phyloP scores from a whole-genome alignment of 2,888 invertebrate genomes.

The Drosophila tanythrix region DNA sequence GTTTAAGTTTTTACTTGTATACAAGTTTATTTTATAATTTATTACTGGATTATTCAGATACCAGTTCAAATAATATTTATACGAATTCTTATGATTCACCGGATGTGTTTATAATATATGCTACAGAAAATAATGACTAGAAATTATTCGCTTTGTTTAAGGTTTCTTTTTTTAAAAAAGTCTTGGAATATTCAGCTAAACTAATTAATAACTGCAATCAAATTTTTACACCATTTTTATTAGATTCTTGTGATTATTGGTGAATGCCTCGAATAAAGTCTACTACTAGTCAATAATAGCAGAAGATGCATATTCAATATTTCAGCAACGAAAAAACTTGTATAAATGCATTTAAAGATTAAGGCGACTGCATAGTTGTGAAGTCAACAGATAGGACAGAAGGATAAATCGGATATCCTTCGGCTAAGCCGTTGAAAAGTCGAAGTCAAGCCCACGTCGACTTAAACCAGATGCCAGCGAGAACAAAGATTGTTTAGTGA shows the following conservation, averaged over 20 bases:
- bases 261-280: not conserved
- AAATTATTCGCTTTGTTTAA: not conserved
- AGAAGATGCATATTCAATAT: not conserved
- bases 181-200: not conserved
- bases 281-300: too few species aligned
- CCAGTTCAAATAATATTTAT: not conserved
- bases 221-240: not conserved
- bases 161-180: not conserved
- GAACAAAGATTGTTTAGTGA: conserved; percentile 36
- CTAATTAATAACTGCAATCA: not conserved
- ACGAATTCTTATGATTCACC: not conserved
- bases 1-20: not conserved
- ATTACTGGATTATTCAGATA: not conserved
- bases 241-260: not conserved
- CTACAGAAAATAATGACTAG: not conserved
- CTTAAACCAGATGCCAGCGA: conserved; percentile 16
- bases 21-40: not conserved
- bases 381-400: conserved; percentile 38
- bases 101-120: not conserved
- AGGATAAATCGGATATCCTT: conserved; percentile 10
- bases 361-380: conserved; percentile 1
- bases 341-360: not conserved
- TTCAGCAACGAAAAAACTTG: not conserved
- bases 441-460: conserved; percentile 56
- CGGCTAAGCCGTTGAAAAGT: conserved; percentile 51